Evolutionary conservation across 1,140 invertebrate genomes (phyloP).

Genomic region (Magallana angulata): DNA sequence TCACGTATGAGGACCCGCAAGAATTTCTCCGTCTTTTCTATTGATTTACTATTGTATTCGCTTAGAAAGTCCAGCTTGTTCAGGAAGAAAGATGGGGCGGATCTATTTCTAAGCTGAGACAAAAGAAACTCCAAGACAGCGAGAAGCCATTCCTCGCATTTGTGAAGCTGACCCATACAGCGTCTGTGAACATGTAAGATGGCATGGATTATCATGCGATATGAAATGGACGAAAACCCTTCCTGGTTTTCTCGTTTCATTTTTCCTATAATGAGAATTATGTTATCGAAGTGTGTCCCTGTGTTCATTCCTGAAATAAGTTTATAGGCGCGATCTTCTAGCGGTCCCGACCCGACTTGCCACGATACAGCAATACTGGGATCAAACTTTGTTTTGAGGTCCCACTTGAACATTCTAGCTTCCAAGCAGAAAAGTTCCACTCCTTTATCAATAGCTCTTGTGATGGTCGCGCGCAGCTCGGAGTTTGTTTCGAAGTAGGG

Average conservation of each 20-base stretch:
- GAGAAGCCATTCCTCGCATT: constrained; percentile 47
- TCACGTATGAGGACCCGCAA: constrained; percentile 29
- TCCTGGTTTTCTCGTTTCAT: constrained; percentile 43
- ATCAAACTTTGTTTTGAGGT: background rate
- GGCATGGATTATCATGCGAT: constrained; percentile 50
- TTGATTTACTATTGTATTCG: background rate
- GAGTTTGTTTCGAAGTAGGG: constrained; percentile 39
- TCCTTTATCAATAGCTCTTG: constrained; percentile 24
- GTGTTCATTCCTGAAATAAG: constrained; percentile 36
- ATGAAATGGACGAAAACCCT: constrained; percentile 45
- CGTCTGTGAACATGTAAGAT: constrained; percentile 49
- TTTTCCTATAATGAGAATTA: constrained; percentile 50
- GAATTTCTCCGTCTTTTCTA: constrained; percentile 33
- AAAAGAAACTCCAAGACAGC: constrained; percentile 42
- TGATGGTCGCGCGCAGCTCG: constrained; percentile 26
- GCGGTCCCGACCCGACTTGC: constrained; percentile 38
- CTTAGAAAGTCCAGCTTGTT: constrained; percentile 45
- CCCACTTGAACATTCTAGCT: constrained; percentile 47
- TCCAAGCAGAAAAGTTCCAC: constrained; percentile 48
- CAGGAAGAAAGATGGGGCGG: constrained; percentile 50
- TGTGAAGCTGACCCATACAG: constrained; percentile 40
- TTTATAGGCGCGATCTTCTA: constrained; percentile 53
- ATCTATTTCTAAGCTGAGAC: constrained; percentile 25
- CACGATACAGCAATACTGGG: constrained; percentile 48
- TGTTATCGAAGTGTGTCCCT: constrained; percentile 30